Conservation (phyloP, 2,888 invertebrate genomes). For the Abrostola tripartita region DNA sequence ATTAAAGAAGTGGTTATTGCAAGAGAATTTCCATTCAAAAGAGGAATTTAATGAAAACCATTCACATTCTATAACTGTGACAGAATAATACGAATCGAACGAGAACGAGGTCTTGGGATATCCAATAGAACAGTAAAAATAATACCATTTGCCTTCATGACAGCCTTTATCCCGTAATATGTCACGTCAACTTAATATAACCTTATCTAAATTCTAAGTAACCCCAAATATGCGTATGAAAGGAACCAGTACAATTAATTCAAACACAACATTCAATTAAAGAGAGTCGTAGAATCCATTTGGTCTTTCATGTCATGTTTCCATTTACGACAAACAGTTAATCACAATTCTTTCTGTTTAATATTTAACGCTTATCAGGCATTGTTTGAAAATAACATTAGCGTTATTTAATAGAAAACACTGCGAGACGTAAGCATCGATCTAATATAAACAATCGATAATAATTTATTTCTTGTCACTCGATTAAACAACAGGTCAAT, state of each 20-base stretch:
- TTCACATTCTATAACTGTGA: too few species aligned
- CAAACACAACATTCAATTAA: slow-evolving; percentile 13
- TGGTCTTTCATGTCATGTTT: slow-evolving; percentile 11
- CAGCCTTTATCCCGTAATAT: too few species aligned
- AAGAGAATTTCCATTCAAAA: too few species aligned
- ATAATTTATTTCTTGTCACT: slow-evolving; percentile 27
- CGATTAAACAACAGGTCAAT: slow-evolving; percentile 29
- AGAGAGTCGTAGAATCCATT: slow-evolving; percentile 9
- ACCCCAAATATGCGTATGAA: slow-evolving; percentile 7
- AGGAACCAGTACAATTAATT: slow-evolving; percentile 4
- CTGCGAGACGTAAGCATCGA: slow-evolving; percentile 9
- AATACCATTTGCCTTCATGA: too few species aligned
- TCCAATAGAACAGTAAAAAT: too few species aligned
- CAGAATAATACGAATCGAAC: too few species aligned
- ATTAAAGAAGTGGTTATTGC: too few species aligned
- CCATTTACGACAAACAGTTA: slow-evolving; percentile 7
- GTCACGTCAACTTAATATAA: too few species aligned
- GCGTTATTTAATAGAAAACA: slow-evolving; percentile 12
- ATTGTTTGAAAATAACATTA: slow-evolving; percentile 22
- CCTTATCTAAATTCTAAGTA: not conserved
- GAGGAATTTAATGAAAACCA: too few species aligned
- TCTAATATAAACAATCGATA: slow-evolving; percentile 26
- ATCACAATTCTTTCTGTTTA: slow-evolving; percentile 13
- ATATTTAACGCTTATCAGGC: slow-evolving; percentile 10
- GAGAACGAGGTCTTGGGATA: too few species aligned